Conservation (phyloP, 2,797 vertebrate species). For the Sternotherus odoratus region DNA sequence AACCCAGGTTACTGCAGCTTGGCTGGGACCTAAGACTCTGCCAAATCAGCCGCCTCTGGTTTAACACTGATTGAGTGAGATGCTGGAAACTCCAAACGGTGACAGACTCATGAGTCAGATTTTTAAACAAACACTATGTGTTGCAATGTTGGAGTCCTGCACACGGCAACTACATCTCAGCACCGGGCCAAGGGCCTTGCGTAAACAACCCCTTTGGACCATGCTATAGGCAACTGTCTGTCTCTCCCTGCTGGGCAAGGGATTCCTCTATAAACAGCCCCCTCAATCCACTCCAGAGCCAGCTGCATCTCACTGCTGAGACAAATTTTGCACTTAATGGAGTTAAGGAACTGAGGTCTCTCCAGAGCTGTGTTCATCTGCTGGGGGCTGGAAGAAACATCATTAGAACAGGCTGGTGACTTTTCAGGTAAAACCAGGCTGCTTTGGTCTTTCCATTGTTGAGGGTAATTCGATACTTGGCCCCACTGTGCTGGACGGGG, state of each 20-base stretch:
- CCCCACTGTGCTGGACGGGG: background rate
- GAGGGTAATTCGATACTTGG: background rate
- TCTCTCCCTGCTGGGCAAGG: slow-evolving; percentile 63
- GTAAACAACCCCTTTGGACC: slow-evolving; percentile 25
- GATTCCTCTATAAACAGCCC: slow-evolving; percentile 64
- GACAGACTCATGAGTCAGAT: background rate
- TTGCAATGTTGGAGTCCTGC: slow-evolving; percentile 25
- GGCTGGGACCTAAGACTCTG: background rate
- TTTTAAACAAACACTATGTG: background rate
- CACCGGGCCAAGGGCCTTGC: background rate
- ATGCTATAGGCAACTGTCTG: background rate
- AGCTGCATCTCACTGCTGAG: background rate
- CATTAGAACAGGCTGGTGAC: background rate
- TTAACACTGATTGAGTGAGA: background rate
- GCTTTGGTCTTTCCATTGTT: background rate
- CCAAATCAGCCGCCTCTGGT: background rate
- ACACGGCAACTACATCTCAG: background rate
- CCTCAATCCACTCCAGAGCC: background rate
- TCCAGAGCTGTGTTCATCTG: background rate
- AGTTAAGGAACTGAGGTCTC: background rate
- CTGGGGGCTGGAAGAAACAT: background rate
- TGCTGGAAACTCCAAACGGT: background rate
- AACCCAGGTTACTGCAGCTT: background rate
- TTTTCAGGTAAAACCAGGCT: background rate
- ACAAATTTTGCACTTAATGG: background rate